Evolutionary conservation across 2,113 vertebrate genomes (phyloP).

Genomic region (Bothrops jararaca): DNA sequence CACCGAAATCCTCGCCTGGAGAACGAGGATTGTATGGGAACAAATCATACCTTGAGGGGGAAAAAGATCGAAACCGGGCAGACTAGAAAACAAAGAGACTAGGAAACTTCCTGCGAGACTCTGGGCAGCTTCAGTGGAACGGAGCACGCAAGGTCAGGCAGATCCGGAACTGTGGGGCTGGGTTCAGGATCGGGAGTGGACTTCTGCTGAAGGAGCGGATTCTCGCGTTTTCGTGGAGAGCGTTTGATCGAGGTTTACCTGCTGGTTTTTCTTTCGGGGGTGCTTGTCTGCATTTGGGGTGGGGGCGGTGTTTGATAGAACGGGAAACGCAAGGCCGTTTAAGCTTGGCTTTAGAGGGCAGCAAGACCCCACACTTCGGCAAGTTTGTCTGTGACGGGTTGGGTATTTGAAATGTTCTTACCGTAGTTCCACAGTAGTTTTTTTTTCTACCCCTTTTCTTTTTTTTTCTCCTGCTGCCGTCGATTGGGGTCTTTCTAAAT

Average conservation of each 20-base stretch:
- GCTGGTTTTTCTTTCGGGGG: not conserved
- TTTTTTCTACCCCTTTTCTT: not conserved
- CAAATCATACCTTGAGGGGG: not conserved
- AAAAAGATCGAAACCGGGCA: not conserved
- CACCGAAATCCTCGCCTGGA: constrained; percentile 26
- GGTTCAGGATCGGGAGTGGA: constrained; percentile 25
- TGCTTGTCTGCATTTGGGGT: not conserved
- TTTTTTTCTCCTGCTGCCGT: not conserved
- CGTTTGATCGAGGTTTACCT: not conserved
- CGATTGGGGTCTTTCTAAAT: constrained; percentile 14
- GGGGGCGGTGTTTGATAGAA: not conserved
- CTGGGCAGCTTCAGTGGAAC: constrained; percentile 58
- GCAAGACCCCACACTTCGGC: constrained; percentile 15
- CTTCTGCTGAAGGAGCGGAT: not conserved
- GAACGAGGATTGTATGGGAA: not conserved
- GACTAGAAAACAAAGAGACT: constrained; percentile 73
- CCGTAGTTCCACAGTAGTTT: too few species aligned
- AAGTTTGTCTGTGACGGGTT: constrained; percentile 37
- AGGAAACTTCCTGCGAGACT: constrained; percentile 67
- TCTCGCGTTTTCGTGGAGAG: not conserved
- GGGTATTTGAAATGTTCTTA: not conserved
- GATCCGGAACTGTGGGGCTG: constrained; percentile 38
- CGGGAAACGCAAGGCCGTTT: too few species aligned
- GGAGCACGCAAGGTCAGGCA: constrained; percentile 72
- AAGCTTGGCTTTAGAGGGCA: not conserved